Base-by-base conservation (phyloP, 2,888 invertebrate species). In the Dinocampus coccinellae region DNA sequence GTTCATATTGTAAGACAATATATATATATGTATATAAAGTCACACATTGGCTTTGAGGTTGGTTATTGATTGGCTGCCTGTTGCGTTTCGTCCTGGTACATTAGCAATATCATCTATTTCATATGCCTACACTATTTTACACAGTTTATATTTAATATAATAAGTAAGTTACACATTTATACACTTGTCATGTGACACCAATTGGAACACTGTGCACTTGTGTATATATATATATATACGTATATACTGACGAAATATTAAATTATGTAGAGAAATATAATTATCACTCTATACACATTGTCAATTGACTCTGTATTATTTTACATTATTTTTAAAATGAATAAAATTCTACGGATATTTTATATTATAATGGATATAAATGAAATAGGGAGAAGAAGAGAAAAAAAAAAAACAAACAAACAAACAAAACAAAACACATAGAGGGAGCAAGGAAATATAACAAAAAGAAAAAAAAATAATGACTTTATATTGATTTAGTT, bases 41-140 rank as follows among this genome's bases (percentile, higher is more conserved):
- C 24, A 7, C 55, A 78, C 75, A 78, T 77, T 76, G 80, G 79
- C 70, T 47, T 62, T 77, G 78, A 80, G 78, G 81, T 77, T 73
- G 81, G 80, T 84, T 85, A 84, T 85, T 83, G 85, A 85, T 85
- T 84, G 84, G 80, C 84, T 85, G 85, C 85, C 85, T 85, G 85
- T 85, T 85, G 85, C 85, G 83, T 82, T 85, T 79, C 81, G 77
- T 78, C 78, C 81, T 82, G 70, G 67, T 68, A 16, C 4, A 79
- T 76, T 75, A 74, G 73, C 72, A 78, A 76, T 80, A 77, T 76
- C 79, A 77, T 80, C 79, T 70, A 20, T 72, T 58, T 3, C 3
- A 29, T 29, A 68, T 71, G 75, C 74, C 75, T 75, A 75, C 16
- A 47, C 16, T 47, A 47, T 47, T 71, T 20, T 61, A 67, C 75